A percentile compares a stretch with the other conserved stretches of the same genome.
Evolutionary conservation across 2,113 vertebrate species (phyloP).

Genomic region (Cisticola juncidis): DNA sequence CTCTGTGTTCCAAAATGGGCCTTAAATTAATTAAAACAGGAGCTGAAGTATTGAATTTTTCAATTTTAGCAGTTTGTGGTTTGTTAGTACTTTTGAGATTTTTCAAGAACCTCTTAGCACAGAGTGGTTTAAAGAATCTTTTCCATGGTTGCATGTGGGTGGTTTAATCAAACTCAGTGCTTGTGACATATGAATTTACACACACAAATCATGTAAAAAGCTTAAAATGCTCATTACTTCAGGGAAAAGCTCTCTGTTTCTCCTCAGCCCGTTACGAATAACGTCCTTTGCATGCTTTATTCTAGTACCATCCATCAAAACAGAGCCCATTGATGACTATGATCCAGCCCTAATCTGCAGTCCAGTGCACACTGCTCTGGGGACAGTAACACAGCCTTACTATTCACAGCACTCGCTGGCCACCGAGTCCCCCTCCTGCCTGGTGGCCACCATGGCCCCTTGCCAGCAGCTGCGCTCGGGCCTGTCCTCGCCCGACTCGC

Average conservation of each 20-base stretch:
- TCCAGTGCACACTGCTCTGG: slow-evolving; percentile 83
- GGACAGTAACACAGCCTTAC: slow-evolving; percentile 85
- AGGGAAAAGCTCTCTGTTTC: slow-evolving; percentile 5
- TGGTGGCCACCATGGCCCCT: slow-evolving; percentile 84
- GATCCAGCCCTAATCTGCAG: slow-evolving; percentile 86
- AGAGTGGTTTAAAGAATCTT: background rate
- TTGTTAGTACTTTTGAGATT: background rate
- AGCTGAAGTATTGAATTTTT: background rate
- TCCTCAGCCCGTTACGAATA: background rate
- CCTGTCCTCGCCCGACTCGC: slow-evolving; percentile 81
- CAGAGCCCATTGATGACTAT: slow-evolving; percentile 93
- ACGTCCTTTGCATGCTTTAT: slow-evolving; percentile 58
- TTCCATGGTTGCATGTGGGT: background rate
- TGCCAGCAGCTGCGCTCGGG: slow-evolving; percentile 88
- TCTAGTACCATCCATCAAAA: slow-evolving; percentile 95
- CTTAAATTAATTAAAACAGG: background rate
- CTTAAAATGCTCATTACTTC: background rate
- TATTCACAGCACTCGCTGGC: slow-evolving; percentile 83
- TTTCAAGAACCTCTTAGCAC: background rate
- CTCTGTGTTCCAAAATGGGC: background rate
- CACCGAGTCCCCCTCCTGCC: slow-evolving; percentile 83
- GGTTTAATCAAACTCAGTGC: background rate
- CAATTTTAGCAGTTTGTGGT: background rate
- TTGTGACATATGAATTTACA: background rate
- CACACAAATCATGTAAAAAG: background rate